A percentile compares a stretch with the other conserved stretches of the same genome.
Conservation (phyloP, 2,113 vertebrate genomes). For the Probosciger aterrimus region DNA sequence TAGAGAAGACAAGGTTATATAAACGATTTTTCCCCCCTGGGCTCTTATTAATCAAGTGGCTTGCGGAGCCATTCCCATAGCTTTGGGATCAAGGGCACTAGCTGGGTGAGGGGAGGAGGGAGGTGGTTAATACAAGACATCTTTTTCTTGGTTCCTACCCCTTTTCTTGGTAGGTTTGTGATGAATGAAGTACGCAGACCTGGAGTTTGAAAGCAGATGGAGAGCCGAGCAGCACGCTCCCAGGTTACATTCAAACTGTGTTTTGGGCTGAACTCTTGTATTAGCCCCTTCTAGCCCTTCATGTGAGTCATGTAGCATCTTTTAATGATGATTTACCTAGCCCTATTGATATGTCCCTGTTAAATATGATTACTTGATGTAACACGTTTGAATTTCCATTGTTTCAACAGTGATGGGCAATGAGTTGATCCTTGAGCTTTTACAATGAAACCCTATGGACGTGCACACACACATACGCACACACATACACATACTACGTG, state of each 20-base stretch:
- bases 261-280: not conserved
- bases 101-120: slow-evolving; percentile 9
- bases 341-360: not conserved
- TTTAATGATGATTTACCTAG: not conserved
- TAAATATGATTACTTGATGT: not conserved
- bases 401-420: not conserved
- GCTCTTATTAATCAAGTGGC: slow-evolving; percentile 59
- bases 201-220: not conserved
- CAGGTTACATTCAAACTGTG: not conserved
- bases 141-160: not conserved
- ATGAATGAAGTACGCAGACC: not conserved
- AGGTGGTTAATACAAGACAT: not conserved
- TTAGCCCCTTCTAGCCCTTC: not conserved
- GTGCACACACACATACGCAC: no score
- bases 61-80: slow-evolving; percentile 53
- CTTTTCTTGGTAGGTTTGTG: not conserved
- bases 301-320: not conserved
- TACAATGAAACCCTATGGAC: not conserved
- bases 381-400: not conserved
- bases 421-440: not conserved
- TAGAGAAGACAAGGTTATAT: slow-evolving; percentile 77
- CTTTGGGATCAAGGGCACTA: slow-evolving; percentile 7
- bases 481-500: not conserved
- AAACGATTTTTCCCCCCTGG: slow-evolving; percentile 60
- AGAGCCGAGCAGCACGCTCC: not conserved